Base-by-base conservation (phyloP, 2,888 invertebrate species). In the Beris morrisii region DNA sequence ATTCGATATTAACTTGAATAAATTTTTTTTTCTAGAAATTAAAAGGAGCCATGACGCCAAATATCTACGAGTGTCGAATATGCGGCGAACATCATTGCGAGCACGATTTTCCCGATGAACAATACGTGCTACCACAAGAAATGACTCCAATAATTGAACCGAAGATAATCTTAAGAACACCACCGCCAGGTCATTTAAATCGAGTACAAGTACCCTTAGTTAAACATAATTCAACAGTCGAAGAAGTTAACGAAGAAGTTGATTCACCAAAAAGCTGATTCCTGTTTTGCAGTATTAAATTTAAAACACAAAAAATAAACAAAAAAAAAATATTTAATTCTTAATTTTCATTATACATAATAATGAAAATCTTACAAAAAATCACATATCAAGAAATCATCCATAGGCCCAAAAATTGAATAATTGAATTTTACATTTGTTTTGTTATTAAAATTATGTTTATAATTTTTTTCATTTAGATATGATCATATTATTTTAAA, bases 21-120 rank as follows among this genome's bases (percentile, higher is more conserved):
- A 32, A 55, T 7, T 50, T 50, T 58, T 53, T 53, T 53, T 64
- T 68, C 43, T 55, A 93, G 93, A 93, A 91, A 87, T 80, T 93
- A 58, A 85, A 85, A 74, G 86, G 87, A 75, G 87, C 92, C 5
- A 84, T 92, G 69, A 87, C 88, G 71, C 91, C 93, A 5, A 87
- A 88, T 69, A 84, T 92, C 72, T 88, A 88, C 74, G 90, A 90
- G 74, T 92, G 88, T 74, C 85, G 85, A 71, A 83, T 84, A 75
- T 91, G 94, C 74, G 89, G 89, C 15, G 87, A 89, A 71, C 86
- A 87, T 75, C 89, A 93, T 83, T 92, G 92, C 77, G 90, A 91
- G 72, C 87, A 87, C 72, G 82, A 85, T 59, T 77, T 79, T 68
- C 78, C 82, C 0, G 84, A 85, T 70, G 84, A 84, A 65, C 81